Base-by-base conservation (phyloP, 2,888 invertebrate species). In the Tupiocoris notatus region DNA sequence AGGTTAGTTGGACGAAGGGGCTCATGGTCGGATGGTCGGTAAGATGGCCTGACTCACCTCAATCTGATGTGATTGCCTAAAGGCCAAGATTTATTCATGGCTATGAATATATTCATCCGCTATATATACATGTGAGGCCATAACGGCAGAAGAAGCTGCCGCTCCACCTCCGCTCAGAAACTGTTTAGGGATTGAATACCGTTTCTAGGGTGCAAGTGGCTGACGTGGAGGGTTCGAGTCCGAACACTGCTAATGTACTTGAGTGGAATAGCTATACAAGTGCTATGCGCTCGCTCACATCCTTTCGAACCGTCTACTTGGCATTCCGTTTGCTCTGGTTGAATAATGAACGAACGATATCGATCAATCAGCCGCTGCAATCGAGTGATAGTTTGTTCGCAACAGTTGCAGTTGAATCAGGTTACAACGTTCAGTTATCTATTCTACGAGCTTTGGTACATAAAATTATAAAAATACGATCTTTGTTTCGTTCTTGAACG, bases 61-160 rank as follows among this genome's bases (percentile, higher is more conserved):
- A 65, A 65, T 65, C 67, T 67, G 56, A 67, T 67, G 67, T 67
- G 56, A 67, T 67, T 67, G 67, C 23, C 56, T 57, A 57, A 57
- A 12, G 39, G 67, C 67, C 21, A 21, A 56, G 67, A 57, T 67
- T 16, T 67, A 67, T 67, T 67, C 67, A 67, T 67, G 67, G 39
- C 39, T 67, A 67, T 67, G 67, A 67, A 67, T 67, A 67, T 67
- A 67, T 67, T 67, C 67, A 67, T 67, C 67, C 39, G 56, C 57
- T 57, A 57, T 67, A 63, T 63, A 67, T 57, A 67, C 67, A 67
- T 67, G 56, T 67, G 67, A 67, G 67, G 39, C 67, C 67, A 67
- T 67, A 56, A 67, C 67, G 56, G 67, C 56, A 22, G 56, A 22
- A 56, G 67, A 39, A 39, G 6, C 39, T 39, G 6, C 39, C 39